A percentile compares a stretch with the other conserved stretches of the same genome.
Evolutionary conservation across 1,140 invertebrate genomes (phyloP).

Genomic region (Drosophila bipectinata): DNA sequence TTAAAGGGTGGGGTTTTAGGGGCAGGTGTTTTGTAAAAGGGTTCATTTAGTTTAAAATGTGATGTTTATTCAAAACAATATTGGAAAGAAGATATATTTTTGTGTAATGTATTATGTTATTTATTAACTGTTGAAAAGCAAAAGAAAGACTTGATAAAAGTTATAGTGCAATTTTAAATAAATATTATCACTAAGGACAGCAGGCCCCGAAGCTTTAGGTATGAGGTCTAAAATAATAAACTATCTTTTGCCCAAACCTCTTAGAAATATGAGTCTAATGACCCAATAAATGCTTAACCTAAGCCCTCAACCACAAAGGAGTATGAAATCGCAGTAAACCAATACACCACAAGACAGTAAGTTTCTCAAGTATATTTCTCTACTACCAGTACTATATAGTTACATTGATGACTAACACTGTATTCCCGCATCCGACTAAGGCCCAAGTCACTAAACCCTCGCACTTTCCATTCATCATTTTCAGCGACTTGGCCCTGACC

Average conservation of each 20-base stretch:
- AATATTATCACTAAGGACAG: too few relatives aligned
- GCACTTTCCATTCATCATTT: slow-evolving; percentile 28
- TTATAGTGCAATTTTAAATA: too few relatives aligned
- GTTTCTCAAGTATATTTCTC: background rate
- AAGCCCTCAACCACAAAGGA: background rate
- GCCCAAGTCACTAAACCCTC: slow-evolving; percentile 1
- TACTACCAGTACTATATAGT: background rate
- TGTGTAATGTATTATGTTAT: too few relatives aligned
- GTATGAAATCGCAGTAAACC: background rate
- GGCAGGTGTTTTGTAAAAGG: background rate
- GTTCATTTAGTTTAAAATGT: background rate
- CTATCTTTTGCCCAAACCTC: too few relatives aligned
- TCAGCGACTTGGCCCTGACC: slow-evolving; percentile 35
- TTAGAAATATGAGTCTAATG: background rate
- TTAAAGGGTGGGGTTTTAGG: slow-evolving; percentile 21
- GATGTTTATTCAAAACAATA: background rate
- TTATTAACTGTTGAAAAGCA: too few relatives aligned
- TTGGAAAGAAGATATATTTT: too few relatives aligned
- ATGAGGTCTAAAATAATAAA: too few relatives aligned
- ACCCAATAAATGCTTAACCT: background rate
- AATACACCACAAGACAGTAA: background rate
- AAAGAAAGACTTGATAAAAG: too few relatives aligned
- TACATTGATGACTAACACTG: slow-evolving; percentile 18
- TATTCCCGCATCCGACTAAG: background rate
- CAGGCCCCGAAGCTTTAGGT: too few relatives aligned